phyloP scores from a whole-genome alignment of 2,113 vertebrate species.

The Ia io region DNA sequence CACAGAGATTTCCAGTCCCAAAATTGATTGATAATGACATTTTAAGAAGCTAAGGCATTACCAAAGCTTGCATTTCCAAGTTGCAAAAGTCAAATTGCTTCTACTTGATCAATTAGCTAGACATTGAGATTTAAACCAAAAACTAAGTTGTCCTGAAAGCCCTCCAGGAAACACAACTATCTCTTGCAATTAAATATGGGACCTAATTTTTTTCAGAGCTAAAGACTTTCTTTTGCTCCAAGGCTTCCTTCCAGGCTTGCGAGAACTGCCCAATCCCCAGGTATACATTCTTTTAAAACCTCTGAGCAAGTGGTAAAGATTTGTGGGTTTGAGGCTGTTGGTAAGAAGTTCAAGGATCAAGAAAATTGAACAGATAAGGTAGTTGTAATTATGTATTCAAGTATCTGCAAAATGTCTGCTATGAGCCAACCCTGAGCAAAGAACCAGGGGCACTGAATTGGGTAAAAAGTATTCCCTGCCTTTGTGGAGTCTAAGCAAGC shows the following conservation, averaged over 20 bases:
- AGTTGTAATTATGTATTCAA: not conserved
- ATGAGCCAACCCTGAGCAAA: not conserved
- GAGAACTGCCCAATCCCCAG: not conserved
- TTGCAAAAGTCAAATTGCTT: not conserved
- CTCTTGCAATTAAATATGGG: slow-evolving; percentile 57
- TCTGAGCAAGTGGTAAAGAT: not conserved
- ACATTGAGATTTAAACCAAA: slow-evolving; percentile 54
- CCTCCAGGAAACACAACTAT: slow-evolving; percentile 28
- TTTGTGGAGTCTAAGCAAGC: not conserved
- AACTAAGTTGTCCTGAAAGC: slow-evolving; percentile 39
- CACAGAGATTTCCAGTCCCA: not conserved
- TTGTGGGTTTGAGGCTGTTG: not conserved
- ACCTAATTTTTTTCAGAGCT: slow-evolving; percentile 55
- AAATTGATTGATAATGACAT: not conserved
- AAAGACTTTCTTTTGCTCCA: slow-evolving; percentile 8
- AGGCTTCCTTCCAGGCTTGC: slow-evolving; percentile 46
- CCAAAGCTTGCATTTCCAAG: slow-evolving; percentile 13
- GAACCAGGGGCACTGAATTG: not conserved
- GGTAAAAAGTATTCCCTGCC: not conserved
- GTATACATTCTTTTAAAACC: slow-evolving; percentile 39
- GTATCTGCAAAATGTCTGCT: not conserved
- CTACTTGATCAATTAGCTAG: slow-evolving; percentile 43
- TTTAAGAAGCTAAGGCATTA: not conserved
- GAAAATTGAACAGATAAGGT: not conserved
- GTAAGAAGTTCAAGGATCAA: not conserved